Conservation (phyloP, 2,113 vertebrate species). For the Pelobates fuscus region DNA sequence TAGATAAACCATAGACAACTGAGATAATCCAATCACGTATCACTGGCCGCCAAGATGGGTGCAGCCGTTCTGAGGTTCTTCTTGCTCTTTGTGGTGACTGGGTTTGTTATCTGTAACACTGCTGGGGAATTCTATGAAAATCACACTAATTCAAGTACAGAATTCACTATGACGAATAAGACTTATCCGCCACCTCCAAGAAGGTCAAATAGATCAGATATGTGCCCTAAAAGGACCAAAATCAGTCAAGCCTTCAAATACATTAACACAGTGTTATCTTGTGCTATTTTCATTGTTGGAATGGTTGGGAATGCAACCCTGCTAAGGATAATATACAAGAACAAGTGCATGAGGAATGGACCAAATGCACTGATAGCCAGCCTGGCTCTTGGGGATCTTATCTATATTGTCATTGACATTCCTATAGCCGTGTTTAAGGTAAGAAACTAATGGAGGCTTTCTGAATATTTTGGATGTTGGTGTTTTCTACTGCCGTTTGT, state of each 20-base stretch:
- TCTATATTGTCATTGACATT: conserved; percentile 91
- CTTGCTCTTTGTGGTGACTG: conserved; percentile 61
- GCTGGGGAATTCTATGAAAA: conserved; percentile 63
- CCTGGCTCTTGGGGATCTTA: conserved; percentile 93
- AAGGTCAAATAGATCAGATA: conserved; percentile 43
- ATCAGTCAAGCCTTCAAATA: conserved; percentile 83
- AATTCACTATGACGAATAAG: conserved; percentile 59
- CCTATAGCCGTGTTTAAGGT: conserved; percentile 96
- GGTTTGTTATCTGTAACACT: conserved; percentile 62
- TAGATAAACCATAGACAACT: background rate
- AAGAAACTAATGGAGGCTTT: conserved; percentile 55
- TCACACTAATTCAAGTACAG: conserved; percentile 50
- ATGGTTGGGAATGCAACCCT: conserved; percentile 94
- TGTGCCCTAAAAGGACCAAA: conserved; percentile 67
- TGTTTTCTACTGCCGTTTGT: background rate
- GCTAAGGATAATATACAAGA: conserved; percentile 96
- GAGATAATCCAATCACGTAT: background rate
- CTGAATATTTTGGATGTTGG: background rate
- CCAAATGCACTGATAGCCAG: conserved; percentile 96
- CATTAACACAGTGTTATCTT: conserved; percentile 90
- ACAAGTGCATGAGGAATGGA: conserved; percentile 98
- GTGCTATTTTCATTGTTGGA: conserved; percentile 89
- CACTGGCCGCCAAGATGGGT: conserved; percentile 60
- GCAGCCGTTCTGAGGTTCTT: conserved; percentile 58
- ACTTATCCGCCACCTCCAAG: conserved; percentile 55